These are phyloP conservation scores for Platerodrilus igneus DNA, from an alignment of 2,888 invertebrate genomes.

Conservation along the genomic window DNA sequence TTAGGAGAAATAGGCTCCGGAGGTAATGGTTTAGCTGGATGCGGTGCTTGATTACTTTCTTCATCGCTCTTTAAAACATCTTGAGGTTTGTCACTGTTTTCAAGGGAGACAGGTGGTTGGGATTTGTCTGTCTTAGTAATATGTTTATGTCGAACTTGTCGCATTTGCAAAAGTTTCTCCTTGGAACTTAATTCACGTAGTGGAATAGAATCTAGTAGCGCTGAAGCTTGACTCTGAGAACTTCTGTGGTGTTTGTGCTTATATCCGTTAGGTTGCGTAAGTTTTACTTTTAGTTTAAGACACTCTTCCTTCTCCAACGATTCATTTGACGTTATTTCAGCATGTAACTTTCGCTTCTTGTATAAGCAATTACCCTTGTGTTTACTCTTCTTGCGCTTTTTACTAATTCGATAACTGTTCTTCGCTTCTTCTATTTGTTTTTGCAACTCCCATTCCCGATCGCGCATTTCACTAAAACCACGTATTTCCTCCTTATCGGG, in stretches of 20 bases:
- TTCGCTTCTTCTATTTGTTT: conserved; percentile 41
- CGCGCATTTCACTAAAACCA: conserved; percentile 45
- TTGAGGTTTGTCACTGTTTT: conserved; percentile 5
- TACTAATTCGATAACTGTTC: conserved; percentile 43
- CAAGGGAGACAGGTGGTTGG: conserved; percentile 9
- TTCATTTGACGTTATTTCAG: conserved; percentile 49
- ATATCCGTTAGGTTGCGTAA: conserved; percentile 47
- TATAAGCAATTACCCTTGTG: conserved; percentile 50
- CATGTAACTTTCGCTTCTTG: conserved; percentile 54
- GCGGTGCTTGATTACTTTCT: too few species aligned
- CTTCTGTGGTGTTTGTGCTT: conserved; percentile 46
- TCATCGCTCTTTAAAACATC: background rate
- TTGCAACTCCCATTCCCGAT: conserved; percentile 47
- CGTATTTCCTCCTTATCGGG: conserved; percentile 46
- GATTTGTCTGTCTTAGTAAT: conserved; percentile 37
- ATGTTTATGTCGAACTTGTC: conserved; percentile 46
- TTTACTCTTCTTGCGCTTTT: conserved; percentile 55
- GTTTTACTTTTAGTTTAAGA: conserved; percentile 54
- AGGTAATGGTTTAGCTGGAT: background rate
- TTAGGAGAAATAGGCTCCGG: conserved; percentile 10
- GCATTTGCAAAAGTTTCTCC: conserved; percentile 46
- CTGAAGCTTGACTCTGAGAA: conserved; percentile 20
- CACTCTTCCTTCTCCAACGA: conserved; percentile 45
- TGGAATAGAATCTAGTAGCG: conserved; percentile 9
- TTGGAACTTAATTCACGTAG: conserved; percentile 38